phyloP scores from a whole-genome alignment of 2,797 vertebrate genomes.

The Podarcis siculus region DNA sequence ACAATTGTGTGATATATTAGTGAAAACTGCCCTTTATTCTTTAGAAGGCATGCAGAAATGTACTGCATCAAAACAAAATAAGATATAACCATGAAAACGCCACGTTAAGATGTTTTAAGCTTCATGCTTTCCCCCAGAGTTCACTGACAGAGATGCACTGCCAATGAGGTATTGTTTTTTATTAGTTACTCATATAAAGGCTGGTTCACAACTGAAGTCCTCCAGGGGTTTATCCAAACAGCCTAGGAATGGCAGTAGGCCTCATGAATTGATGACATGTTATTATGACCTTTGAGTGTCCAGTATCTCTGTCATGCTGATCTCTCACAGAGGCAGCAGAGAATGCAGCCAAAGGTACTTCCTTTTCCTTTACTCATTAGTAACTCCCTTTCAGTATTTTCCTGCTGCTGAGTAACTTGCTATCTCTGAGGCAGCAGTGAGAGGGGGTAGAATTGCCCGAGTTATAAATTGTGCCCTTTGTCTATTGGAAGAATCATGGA shows the following conservation, averaged over 20 bases:
- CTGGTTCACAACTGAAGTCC: background rate
- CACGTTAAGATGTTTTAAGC: conserved; percentile 21
- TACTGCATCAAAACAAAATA: conserved; percentile 25
- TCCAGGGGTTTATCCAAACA: conserved; percentile 40
- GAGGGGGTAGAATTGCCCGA: conserved; percentile 2
- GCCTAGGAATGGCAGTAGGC: conserved; percentile 31
- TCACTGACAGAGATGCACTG: conserved; percentile 13
- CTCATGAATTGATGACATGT: conserved; percentile 51
- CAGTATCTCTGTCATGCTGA: conserved; percentile 59
- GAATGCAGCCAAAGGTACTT: conserved; percentile 38
- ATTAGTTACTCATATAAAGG: conserved; percentile 14
- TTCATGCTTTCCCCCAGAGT: conserved; percentile 10
- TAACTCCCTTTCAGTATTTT: conserved; percentile 16
- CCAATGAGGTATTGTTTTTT: conserved; percentile 34
- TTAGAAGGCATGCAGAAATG: background rate
- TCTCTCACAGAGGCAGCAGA: conserved; percentile 52
- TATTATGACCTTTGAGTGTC: conserved; percentile 61
- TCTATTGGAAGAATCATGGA: conserved; percentile 29
- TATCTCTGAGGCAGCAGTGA: background rate
- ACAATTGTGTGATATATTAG: background rate
- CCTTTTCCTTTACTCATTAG: conserved; percentile 41
- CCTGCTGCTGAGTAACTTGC: conserved; percentile 6
- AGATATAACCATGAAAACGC: conserved; percentile 7
- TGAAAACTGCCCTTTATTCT: conserved; percentile 16
- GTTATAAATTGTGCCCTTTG: conserved; percentile 29